A percentile compares a stretch with the other conserved stretches of the same genome.
Evolutionary conservation across 2,888 invertebrate species (phyloP).

Genomic region (Yponomeuta malinellus): DNA sequence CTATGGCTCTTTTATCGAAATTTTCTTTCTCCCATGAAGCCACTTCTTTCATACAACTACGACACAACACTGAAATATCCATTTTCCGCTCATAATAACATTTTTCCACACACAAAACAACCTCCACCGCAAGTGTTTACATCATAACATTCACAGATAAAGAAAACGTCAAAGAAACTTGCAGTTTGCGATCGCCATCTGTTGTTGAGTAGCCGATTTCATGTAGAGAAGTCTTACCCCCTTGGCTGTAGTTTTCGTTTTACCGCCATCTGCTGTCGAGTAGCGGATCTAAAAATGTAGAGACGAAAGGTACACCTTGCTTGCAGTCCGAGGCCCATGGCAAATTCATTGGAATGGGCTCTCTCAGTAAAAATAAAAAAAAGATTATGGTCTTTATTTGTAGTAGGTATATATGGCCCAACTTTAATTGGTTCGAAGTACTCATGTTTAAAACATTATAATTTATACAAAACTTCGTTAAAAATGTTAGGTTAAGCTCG

Average conservation of each 20-base stretch:
- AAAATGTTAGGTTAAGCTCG: no score
- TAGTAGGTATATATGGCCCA: no score
- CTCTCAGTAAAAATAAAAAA: no score
- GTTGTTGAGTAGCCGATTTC: slow-evolving; percentile 5
- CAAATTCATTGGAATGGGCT: no score
- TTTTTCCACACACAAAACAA: not conserved
- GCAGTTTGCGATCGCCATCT: not conserved
- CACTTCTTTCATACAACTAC: slow-evolving; percentile 64
- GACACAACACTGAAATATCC: slow-evolving; percentile 49
- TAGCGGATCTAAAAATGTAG: slow-evolving; percentile 9
- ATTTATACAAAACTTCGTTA: no score
- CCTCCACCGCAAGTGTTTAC: not conserved
- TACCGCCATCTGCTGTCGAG: slow-evolving; percentile 6
- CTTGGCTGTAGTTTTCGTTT: not conserved
- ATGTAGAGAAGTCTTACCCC: not conserved
- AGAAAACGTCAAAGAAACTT: not conserved
- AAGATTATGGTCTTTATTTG: no score
- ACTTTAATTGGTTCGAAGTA: no score
- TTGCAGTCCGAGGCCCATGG: no score
- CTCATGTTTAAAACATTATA: no score
- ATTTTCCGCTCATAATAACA: slow-evolving; percentile 26
- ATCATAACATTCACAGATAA: slow-evolving; percentile 7
- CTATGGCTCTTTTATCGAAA: slow-evolving; percentile 38
- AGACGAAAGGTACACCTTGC: not conserved
- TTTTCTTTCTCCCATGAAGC: slow-evolving; percentile 50